Base-by-base conservation (phyloP, 2,888 invertebrate species). In the Scotopteryx bipunctaria region DNA sequence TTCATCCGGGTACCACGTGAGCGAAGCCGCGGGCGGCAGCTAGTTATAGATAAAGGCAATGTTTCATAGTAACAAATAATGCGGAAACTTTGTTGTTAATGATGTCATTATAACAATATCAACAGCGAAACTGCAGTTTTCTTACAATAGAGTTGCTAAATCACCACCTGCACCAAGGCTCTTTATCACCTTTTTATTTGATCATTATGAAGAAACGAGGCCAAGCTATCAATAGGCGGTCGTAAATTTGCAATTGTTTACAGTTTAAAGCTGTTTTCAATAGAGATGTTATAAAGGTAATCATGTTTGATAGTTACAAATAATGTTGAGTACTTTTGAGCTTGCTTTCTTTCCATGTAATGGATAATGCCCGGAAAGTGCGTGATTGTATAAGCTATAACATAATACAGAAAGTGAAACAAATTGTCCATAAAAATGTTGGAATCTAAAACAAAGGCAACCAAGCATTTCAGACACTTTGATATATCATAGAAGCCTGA, bases 141-240 rank as follows among this genome's bases (percentile, higher is more conserved):
- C 16, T 11, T 41, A 15, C 36, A 27, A 21, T 16, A 40, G n/a
- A n/a, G 19, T 50, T 46, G 38, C 40, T 21, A 32, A 32, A 47
- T 46, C 38, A 42, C 27, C 27, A 42, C 41, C 32, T 44, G 40
- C 17, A 21, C 2, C 17, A 17, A 35, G 36, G 21, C 21, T 29
- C 32, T 21, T 29, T 36, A 32, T 16, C 32, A 17, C 46, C 35
- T 37, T 44, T 43, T 33, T 38, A 43, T 33, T 38, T 19, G 32
- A 50, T 38, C 37, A 25, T 27, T 43, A 43, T 14, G 25, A 38
- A 32, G 16, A 21, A 44, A 50, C 32, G n/a, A 40, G 50, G 44
- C n/a, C 38, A 44, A 31, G 19, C 29, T 8, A 23, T 40, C 27
- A 31, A 19, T 36, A 41, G 15, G 36, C 29, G 21, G 46, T 41